phyloP scores from a whole-genome alignment of 2,888 invertebrate genomes.

The Leuctra nigra region DNA sequence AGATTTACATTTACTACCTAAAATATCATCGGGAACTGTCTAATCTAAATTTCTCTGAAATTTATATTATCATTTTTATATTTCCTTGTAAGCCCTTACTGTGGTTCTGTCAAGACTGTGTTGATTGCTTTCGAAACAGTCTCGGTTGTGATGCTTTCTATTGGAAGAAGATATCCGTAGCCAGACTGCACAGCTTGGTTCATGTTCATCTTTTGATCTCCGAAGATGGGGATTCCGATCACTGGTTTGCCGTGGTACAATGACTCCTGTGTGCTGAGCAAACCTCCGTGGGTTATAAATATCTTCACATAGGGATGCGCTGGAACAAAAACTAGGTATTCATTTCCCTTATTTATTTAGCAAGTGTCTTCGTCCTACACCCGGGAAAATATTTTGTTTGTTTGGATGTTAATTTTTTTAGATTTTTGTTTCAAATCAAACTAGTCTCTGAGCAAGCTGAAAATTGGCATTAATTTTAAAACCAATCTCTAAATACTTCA shows the following conservation, averaged over 20 bases:
- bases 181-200: constrained; percentile 38
- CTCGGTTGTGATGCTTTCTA: constrained; percentile 37
- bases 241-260: constrained; percentile 31
- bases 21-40: not conserved
- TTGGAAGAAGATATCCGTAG: constrained; percentile 38
- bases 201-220: constrained; percentile 38
- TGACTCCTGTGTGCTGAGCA: constrained; percentile 43
- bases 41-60: not conserved
- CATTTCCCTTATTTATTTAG: too few relatives aligned
- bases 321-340: too few relatives aligned
- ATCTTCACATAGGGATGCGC: constrained; percentile 48
- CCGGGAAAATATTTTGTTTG: too few relatives aligned
- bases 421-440: too few relatives aligned
- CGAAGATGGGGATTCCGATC: constrained; percentile 30
- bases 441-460: too few relatives aligned
- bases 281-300: constrained; percentile 54
- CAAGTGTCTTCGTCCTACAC: too few relatives aligned
- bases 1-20: not conserved
- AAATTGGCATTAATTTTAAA: too few relatives aligned
- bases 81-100: constrained; percentile 36
- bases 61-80: not conserved
- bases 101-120: constrained; percentile 41
- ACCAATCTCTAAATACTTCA: too few relatives aligned
- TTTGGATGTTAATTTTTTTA: too few relatives aligned
- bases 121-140: constrained; percentile 41